A percentile compares a stretch with the other conserved stretches of the same genome.
Evolutionary conservation across 2,888 invertebrate species (phyloP).

Genomic region (Ditylenchus weischeri): DNA sequence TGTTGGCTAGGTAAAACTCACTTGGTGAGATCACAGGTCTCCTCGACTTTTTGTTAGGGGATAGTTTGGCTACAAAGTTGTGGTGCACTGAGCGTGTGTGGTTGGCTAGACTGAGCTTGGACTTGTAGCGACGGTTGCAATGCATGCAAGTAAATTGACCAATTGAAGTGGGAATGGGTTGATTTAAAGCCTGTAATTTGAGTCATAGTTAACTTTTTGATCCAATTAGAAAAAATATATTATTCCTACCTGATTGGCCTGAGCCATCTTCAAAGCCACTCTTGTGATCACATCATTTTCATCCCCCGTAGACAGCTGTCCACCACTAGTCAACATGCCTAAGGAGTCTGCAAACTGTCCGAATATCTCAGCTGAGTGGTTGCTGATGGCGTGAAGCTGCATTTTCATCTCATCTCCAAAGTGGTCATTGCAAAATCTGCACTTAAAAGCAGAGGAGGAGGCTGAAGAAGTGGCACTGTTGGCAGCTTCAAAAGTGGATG

Average conservation of each 20-base stretch:
- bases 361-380: slow-evolving; percentile 12
- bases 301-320: slow-evolving; percentile 1
- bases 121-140: slow-evolving; percentile 18
- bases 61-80: slow-evolving; percentile 17
- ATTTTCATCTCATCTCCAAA: slow-evolving; percentile 12
- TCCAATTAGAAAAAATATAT: too few species aligned
- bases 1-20: neutral
- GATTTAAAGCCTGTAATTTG: too few species aligned
- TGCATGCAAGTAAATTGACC: slow-evolving; percentile 3
- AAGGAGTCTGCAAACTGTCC: neutral
- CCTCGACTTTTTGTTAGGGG: neutral
- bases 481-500: slow-evolving; percentile 5
- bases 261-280: slow-evolving; percentile 18
- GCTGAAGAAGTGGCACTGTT: slow-evolving; percentile 10
- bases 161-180: neutral
- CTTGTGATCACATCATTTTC: slow-evolving; percentile 15
- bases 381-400: slow-evolving; percentile 14
- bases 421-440: slow-evolving; percentile 10
- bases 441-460: slow-evolving; percentile 4
- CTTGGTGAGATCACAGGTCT: slow-evolving; percentile 20
- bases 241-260: slow-evolving; percentile 9
- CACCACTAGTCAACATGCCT: neutral
- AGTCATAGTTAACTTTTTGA: too few species aligned
- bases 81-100: slow-evolving; percentile 14
- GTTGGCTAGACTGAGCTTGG: neutral